Conservation (phyloP, 2,113 vertebrate genomes). For the Oncorhynchus masou region DNA sequence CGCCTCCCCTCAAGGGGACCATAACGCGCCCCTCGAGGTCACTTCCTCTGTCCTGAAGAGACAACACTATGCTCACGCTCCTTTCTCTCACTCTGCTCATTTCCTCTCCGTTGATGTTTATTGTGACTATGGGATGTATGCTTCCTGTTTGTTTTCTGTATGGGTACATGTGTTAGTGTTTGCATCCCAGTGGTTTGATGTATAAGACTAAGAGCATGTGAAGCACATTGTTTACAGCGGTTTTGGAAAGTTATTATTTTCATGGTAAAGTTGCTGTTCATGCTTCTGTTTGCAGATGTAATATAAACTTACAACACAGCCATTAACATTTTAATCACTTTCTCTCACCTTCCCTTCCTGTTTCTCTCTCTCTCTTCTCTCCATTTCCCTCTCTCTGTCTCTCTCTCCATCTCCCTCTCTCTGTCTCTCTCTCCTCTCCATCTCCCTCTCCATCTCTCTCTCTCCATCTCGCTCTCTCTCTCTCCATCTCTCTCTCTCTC, state of each 20-base stretch:
- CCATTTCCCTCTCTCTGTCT: neutral
- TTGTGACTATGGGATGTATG: neutral
- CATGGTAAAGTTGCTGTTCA: slow-evolving; percentile 25
- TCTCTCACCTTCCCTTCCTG: neutral
- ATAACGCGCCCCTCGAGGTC: slow-evolving; percentile 49
- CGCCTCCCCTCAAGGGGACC: slow-evolving; percentile 27
- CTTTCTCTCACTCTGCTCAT: neutral
- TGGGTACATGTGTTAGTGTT: too few relatives aligned
- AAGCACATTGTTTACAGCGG: slow-evolving; percentile 31
- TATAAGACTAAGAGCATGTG: neutral
- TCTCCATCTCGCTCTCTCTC: neutral
- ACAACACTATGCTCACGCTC: neutral
- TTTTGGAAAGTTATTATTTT: slow-evolving; percentile 48
- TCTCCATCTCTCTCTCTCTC: too few relatives aligned
- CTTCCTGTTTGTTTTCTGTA: too few relatives aligned
- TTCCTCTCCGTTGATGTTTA: neutral
- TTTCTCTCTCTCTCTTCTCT: neutral
- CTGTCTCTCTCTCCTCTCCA: too few relatives aligned
- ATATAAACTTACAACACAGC: neutral
- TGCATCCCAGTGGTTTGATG: too few relatives aligned
- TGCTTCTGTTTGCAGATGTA: neutral
- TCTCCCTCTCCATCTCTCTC: too few relatives aligned
- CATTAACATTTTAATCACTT: neutral
- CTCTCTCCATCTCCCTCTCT: too few relatives aligned
- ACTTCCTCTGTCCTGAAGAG: slow-evolving; percentile 24